Evolutionary conservation across 2,113 vertebrate species (phyloP).

Genomic region (Leucopsar rothschildi): DNA sequence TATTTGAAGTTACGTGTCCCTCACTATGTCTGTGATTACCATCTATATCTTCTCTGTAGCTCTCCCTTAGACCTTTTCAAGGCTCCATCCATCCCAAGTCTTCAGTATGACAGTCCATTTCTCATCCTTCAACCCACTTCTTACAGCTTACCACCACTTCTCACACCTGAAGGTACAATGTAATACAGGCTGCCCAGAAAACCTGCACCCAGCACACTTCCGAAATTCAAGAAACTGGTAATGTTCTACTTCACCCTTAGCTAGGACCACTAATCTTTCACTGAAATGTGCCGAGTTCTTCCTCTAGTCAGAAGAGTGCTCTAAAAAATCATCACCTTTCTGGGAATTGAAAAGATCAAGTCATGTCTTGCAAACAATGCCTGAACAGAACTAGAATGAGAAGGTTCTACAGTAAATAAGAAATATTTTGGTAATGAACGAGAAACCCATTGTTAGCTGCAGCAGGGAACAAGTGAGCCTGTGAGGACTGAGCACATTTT

Average conservation of each 20-base stretch:
- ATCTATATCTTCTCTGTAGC: accelerated
- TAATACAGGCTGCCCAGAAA: not conserved
- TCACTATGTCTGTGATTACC: not conserved
- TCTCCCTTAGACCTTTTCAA: not conserved
- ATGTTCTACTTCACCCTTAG: not conserved
- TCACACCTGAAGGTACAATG: not conserved
- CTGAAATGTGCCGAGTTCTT: not conserved
- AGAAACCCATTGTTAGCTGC: not conserved
- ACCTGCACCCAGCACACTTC: not conserved
- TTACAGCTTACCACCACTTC: not conserved
- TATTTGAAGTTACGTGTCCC: not conserved
- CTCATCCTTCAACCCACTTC: not conserved
- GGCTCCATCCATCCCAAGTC: not conserved
- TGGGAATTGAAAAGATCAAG: not conserved
- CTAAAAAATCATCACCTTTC: not conserved
- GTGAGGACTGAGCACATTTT: not conserved
- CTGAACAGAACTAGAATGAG: not conserved
- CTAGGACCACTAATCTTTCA: not conserved
- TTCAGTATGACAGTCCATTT: not conserved
- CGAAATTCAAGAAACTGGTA: not conserved
- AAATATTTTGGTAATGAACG: not conserved
- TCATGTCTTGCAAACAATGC: not conserved
- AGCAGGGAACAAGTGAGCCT: not conserved
- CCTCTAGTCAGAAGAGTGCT: not conserved
- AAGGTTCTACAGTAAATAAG: not conserved